Percentiles rank a stretch among this genome's conserved stretches.
Conservation (phyloP, 2,113 vertebrate genomes). For the Cricetomys ansorgei region DNA sequence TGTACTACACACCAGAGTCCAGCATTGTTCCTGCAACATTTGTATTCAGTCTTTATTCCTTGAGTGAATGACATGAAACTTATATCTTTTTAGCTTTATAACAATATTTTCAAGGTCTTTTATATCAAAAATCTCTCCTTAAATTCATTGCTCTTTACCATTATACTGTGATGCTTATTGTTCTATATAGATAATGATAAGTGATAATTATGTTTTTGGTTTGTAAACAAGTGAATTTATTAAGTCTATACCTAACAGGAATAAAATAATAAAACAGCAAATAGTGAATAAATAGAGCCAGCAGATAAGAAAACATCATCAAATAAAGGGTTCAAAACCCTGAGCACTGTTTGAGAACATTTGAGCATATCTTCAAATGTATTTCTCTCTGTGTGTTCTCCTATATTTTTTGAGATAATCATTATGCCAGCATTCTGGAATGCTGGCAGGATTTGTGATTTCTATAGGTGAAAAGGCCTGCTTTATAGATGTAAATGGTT, state of each 20-base stretch:
- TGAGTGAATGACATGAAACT: background rate
- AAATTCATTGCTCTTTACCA: background rate
- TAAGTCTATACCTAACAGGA: background rate
- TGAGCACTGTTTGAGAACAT: too few species aligned
- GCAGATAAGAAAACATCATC: background rate
- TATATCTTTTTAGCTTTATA: background rate
- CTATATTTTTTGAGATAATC: too few species aligned
- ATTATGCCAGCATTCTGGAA: too few species aligned
- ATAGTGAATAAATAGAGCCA: background rate
- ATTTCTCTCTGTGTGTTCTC: too few species aligned
- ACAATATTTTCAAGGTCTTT: background rate
- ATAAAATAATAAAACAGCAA: background rate
- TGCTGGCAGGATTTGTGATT: too few species aligned
- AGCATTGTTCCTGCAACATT: background rate
- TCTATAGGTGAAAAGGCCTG: too few species aligned
- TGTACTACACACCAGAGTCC: background rate
- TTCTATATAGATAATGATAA: background rate
- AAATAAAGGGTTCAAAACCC: background rate
- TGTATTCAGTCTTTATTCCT: slow-evolving; percentile 21
- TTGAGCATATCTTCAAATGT: too few species aligned
- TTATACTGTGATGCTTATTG: background rate
- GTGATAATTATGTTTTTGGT: background rate
- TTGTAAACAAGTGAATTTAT: background rate
- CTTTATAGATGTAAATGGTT: too few species aligned
- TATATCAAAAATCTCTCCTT: slow-evolving; percentile 2